phyloP scores from a whole-genome alignment of 1,140 invertebrate genomes.

The Bombus polaris region DNA sequence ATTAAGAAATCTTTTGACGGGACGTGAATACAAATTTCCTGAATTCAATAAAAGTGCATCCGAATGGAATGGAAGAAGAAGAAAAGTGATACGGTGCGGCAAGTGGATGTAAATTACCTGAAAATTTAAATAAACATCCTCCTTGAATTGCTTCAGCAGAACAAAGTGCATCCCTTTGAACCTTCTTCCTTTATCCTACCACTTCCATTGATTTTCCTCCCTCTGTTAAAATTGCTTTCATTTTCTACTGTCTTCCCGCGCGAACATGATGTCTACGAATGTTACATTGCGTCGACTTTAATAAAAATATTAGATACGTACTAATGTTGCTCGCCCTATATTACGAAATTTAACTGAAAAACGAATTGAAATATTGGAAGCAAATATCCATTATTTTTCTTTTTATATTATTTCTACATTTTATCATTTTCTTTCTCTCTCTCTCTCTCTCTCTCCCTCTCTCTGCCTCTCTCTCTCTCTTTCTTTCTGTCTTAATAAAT shows the following conservation, averaged over 20 bases:
- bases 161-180: constrained; percentile 49
- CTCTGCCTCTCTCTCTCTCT: neutral
- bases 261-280: neutral
- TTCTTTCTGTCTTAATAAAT: neutral
- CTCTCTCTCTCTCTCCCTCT: too few species aligned
- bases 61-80: neutral
- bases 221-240: constrained; percentile 45
- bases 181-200: constrained; percentile 39
- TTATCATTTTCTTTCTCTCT: neutral
- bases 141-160: constrained; percentile 38
- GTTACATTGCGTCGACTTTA: neutral
- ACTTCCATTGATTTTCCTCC: constrained; percentile 33
- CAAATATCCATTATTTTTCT: neutral
- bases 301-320: neutral
- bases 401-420: neutral
- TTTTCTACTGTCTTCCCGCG: constrained; percentile 30
- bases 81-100: constrained; percentile 43
- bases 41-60: constrained; percentile 31
- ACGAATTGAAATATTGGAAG: neutral
- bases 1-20: neutral
- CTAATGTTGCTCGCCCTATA: neutral
- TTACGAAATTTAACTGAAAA: neutral
- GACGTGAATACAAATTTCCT: constrained; percentile 13
- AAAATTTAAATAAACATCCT: constrained; percentile 59
- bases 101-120: constrained; percentile 67